Percentiles rank a stretch among this genome's conserved stretches.
Conservation (phyloP, 2,113 vertebrate genomes). For the Dipodomys stephensi region DNA sequence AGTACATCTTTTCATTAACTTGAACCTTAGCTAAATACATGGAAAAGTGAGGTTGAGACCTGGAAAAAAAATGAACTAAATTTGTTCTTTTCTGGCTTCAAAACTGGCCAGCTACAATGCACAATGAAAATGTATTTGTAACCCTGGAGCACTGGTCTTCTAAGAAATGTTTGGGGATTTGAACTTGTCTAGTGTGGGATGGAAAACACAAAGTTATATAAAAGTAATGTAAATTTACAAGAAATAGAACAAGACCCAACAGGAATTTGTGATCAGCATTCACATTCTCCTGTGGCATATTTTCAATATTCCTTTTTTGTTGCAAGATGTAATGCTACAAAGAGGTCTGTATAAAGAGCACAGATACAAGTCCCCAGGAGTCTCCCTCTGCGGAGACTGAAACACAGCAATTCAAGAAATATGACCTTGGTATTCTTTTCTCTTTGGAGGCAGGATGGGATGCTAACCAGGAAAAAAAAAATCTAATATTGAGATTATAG, state of each 20-base stretch:
- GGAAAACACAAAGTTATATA: constrained; percentile 45
- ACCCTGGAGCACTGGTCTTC: constrained; percentile 22
- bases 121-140: constrained; percentile 61
- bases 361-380: not conserved
- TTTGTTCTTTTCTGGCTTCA: not conserved
- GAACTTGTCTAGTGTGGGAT: not conserved
- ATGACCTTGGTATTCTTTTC: constrained; percentile 2
- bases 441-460: not conserved
- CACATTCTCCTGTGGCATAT: constrained; percentile 17
- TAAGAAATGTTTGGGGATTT: constrained; percentile 31
- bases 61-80: constrained; percentile 1
- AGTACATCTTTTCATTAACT: not conserved
- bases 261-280: constrained; percentile 33
- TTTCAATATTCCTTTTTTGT: not conserved
- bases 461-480: not conserved
- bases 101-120: not conserved
- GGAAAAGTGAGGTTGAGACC: not conserved
- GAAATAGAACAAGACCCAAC: constrained; percentile 35
- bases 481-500: constrained; percentile 26
- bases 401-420: constrained; percentile 55
- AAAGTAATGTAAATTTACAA: constrained; percentile 5
- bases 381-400: constrained; percentile 7
- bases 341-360: not conserved
- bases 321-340: not conserved
- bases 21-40: not conserved